These are phyloP conservation scores for Phaethon lepturus DNA, from an alignment of 2,113 vertebrate genomes.

Conservation along the genomic window DNA sequence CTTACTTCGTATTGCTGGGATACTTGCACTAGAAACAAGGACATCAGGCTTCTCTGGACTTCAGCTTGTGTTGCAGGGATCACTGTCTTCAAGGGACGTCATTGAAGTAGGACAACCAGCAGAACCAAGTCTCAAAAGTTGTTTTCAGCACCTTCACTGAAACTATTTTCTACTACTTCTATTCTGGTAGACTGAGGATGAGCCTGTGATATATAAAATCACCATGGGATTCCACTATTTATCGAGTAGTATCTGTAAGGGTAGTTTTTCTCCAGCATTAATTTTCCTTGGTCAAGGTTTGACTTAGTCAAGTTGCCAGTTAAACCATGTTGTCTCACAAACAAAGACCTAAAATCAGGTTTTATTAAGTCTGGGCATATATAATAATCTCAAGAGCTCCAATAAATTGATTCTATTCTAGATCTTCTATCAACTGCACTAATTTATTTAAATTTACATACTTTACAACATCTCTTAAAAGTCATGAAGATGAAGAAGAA, in stretches of 20 bases:
- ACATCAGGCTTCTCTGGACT: background rate
- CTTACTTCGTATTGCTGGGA: background rate
- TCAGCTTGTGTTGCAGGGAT: background rate
- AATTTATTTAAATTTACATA: background rate
- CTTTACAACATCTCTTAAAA: background rate
- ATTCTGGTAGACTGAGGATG: background rate
- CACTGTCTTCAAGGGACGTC: background rate
- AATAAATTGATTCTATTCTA: background rate
- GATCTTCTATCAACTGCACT: background rate
- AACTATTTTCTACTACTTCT: background rate
- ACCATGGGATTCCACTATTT: background rate
- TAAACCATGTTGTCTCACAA: background rate
- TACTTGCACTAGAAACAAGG: background rate
- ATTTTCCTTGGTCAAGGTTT: background rate
- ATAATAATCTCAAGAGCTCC: background rate
- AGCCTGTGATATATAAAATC: background rate
- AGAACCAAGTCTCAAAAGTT: background rate
- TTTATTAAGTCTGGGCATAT: background rate
- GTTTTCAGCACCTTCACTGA: background rate
- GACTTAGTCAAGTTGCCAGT: background rate
- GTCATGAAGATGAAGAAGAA: background rate
- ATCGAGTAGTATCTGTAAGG: rapidly evolving
- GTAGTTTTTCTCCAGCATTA: background rate
- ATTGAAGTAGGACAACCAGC: background rate
- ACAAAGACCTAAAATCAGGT: background rate